Conservation (phyloP, 53 echinoderm and acorn worm genomes). For the Holothuria leucospilota region DNA sequence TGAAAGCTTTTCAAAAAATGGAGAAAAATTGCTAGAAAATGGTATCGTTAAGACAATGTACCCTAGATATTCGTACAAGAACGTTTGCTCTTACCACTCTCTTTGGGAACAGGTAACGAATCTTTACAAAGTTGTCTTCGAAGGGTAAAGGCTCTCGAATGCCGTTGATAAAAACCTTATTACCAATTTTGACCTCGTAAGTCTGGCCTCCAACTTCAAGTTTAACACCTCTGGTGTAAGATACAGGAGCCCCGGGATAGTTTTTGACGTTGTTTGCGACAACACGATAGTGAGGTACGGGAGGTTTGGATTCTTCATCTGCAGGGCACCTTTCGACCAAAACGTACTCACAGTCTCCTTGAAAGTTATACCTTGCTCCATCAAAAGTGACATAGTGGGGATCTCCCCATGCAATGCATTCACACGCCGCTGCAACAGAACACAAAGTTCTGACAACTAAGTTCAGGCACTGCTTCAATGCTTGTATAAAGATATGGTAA, state of each 20-base stretch:
- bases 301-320: neutral
- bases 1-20: too few species aligned
- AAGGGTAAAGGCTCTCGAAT: neutral
- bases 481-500: too few species aligned
- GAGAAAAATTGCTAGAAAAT: too few species aligned
- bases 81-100: neutral
- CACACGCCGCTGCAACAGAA: neutral
- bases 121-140: neutral
- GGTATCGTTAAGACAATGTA: too few species aligned
- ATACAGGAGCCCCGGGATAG: neutral
- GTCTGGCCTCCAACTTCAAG: neutral
- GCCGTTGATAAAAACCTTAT: neutral
- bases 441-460: neutral
- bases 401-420: conserved; percentile 1
- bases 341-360: conserved; percentile 5
- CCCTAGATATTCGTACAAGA: too few species aligned
- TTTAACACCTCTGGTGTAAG: neutral
- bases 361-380: neutral
- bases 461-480: too few species aligned
- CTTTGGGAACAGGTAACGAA: neutral
- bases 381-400: conserved; percentile 10
- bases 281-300: neutral
- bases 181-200: neutral
- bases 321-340: neutral
- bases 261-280: neutral